Evolutionary conservation across 1,140 invertebrate genomes (phyloP).

Genomic region (Prorops nasuta): DNA sequence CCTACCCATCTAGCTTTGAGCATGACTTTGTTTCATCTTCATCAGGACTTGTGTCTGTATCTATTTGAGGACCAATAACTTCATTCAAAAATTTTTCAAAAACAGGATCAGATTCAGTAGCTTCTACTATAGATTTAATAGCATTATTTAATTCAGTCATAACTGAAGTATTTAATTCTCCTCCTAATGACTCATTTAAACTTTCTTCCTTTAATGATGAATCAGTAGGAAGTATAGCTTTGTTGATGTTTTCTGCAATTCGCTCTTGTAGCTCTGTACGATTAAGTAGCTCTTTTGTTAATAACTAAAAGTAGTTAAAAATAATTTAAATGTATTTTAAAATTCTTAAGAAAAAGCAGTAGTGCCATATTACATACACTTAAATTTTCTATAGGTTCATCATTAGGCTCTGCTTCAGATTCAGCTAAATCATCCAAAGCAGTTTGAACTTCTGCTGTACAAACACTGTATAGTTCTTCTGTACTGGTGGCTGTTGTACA

Average conservation of each 20-base stretch:
- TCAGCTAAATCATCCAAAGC: slow-evolving; percentile 35
- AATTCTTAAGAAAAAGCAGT: no score
- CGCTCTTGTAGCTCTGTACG: slow-evolving; percentile 53
- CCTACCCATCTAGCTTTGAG: not conserved
- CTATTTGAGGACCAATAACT: slow-evolving; percentile 37
- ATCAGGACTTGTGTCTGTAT: slow-evolving; percentile 44
- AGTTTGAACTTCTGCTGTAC: slow-evolving; percentile 48
- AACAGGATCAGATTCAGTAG: slow-evolving; percentile 52
- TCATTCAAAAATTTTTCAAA: slow-evolving; percentile 53
- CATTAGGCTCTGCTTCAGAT: slow-evolving; percentile 35
- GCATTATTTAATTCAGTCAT: slow-evolving; percentile 49
- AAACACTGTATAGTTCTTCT: slow-evolving; percentile 39
- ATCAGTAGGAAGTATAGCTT: slow-evolving; percentile 42
- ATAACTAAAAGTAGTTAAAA: slow-evolving; percentile 31
- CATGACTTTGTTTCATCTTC: slow-evolving; percentile 26
- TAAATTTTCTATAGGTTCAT: slow-evolving; percentile 49
- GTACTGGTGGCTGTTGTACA: slow-evolving; percentile 48
- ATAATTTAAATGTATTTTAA: not conserved
- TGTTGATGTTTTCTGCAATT: slow-evolving; percentile 57
- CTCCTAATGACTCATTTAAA: slow-evolving; percentile 20
- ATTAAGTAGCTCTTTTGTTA: slow-evolving; percentile 48
- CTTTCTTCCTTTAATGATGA: slow-evolving; percentile 29
- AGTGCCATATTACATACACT: slow-evolving; percentile 42
- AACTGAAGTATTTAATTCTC: slow-evolving; percentile 43
- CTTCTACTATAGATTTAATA: slow-evolving; percentile 46